Percentiles rank a stretch among this genome's conserved stretches.
These are phyloP conservation scores for Gasteruption jaculator DNA, from an alignment of 2,888 invertebrate species.

Conservation along the genomic window DNA sequence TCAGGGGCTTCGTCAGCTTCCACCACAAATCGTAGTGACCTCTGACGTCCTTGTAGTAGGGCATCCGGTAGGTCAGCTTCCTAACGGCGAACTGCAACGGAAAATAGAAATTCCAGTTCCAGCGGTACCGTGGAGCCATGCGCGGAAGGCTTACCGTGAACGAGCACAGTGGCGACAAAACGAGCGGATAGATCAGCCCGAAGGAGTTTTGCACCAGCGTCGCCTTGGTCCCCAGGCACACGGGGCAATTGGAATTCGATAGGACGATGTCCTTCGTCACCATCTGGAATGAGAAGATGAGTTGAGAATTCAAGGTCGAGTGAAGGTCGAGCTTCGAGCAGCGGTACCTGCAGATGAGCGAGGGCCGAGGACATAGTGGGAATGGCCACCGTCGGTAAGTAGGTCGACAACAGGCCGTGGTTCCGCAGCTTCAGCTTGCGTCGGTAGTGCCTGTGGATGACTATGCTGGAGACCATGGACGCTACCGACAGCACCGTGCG, in stretches of 20 bases:
- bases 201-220: slow-evolving; percentile 55
- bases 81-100: slow-evolving; percentile 58
- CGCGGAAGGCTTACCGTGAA: slow-evolving; percentile 62
- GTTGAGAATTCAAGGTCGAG: too few relatives aligned
- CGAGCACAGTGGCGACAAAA: slow-evolving; percentile 59
- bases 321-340: background rate
- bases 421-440: slow-evolving; percentile 58
- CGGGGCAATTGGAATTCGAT: slow-evolving; percentile 58
- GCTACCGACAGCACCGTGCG: slow-evolving; percentile 54
- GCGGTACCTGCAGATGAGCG: slow-evolving; percentile 58
- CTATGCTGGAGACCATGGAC: slow-evolving; percentile 56
- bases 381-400: slow-evolving; percentile 59
- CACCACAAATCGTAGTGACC: slow-evolving; percentile 56
- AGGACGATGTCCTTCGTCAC: slow-evolving; percentile 59
- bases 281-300: too few relatives aligned
- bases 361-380: slow-evolving; percentile 58
- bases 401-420: slow-evolving; percentile 60
- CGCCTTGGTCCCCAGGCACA: slow-evolving; percentile 64
- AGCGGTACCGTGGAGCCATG: too few relatives aligned
- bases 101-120: too few relatives aligned
- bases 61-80: slow-evolving; percentile 63
- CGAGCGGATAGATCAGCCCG: slow-evolving; percentile 60
- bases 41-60: slow-evolving; percentile 58
- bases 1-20: slow-evolving; percentile 57
- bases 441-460: slow-evolving; percentile 64